phyloP scores from a whole-genome alignment of 2,888 invertebrate species.

The Hartigia nigra region DNA sequence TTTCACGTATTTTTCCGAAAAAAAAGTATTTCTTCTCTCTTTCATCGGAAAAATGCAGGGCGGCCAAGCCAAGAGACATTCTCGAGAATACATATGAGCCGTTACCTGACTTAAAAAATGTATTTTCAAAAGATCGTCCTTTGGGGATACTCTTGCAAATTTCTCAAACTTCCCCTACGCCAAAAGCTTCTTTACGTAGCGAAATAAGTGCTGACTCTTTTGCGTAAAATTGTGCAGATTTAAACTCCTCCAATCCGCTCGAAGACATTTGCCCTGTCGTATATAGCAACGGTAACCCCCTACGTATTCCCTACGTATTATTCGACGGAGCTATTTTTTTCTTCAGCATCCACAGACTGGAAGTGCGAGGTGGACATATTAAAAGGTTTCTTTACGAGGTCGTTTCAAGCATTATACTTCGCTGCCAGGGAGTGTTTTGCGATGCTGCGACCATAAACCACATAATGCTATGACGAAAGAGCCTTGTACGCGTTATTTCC shows the following conservation, averaged over 20 bases:
- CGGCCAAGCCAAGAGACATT: background rate
- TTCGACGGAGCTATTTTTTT: background rate
- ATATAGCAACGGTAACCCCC: background rate
- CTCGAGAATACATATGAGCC: background rate
- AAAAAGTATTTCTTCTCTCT: constrained; percentile 1
- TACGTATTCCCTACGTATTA: background rate
- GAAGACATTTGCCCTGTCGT: background rate
- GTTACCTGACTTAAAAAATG: background rate
- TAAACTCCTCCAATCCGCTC: background rate
- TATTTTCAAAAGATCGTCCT: background rate
- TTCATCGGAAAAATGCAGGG: background rate
- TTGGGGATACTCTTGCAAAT: too few species aligned
- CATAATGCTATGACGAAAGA: constrained; percentile 39
- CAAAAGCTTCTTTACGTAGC: too few species aligned
- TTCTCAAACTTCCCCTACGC: too few species aligned
- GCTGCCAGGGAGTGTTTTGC: constrained; percentile 41
- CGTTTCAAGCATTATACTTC: constrained; percentile 52
- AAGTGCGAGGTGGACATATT: constrained; percentile 43
- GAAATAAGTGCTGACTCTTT: background rate
- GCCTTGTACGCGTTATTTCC: constrained; percentile 31
- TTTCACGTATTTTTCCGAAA: background rate
- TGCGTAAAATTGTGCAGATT: background rate
- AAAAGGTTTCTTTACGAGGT: constrained; percentile 60
- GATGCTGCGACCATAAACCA: constrained; percentile 49
- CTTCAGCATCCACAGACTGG: constrained; percentile 10